phyloP scores from a whole-genome alignment of 2,113 vertebrate species.

The Pica pica region DNA sequence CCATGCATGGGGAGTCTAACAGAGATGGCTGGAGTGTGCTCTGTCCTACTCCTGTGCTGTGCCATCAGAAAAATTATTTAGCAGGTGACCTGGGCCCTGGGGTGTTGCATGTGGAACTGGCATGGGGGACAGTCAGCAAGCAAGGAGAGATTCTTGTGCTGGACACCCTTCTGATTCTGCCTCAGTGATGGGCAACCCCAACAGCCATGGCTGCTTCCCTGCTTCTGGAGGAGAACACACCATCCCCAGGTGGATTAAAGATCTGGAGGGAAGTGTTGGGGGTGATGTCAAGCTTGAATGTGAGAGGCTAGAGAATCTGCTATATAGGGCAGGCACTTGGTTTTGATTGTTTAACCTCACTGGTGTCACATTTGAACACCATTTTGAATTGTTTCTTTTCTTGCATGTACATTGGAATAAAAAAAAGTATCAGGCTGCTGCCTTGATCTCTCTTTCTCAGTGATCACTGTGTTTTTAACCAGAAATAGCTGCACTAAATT shows the following conservation, averaged over 20 bases:
- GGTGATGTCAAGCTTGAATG: background rate
- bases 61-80: background rate
- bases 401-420: background rate
- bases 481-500: background rate
- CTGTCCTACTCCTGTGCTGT: background rate
- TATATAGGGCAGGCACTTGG: background rate
- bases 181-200: fast-evolving
- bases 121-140: background rate
- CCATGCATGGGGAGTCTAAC: background rate
- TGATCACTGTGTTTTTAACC: background rate
- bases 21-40: background rate
- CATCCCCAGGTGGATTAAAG: background rate
- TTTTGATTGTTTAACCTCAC: background rate
- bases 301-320: background rate
- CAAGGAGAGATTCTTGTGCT: background rate
- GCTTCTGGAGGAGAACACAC: background rate
- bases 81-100: background rate
- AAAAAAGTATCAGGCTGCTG: background rate
- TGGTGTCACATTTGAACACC: background rate
- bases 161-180: background rate
- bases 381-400: background rate
- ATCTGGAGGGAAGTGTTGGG: background rate
- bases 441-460: background rate
- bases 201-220: background rate
- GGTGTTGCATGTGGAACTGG: background rate